These are phyloP conservation scores for Danaus melanippus DNA, from an alignment of 1,140 invertebrate genomes.

Conservation along the genomic window DNA sequence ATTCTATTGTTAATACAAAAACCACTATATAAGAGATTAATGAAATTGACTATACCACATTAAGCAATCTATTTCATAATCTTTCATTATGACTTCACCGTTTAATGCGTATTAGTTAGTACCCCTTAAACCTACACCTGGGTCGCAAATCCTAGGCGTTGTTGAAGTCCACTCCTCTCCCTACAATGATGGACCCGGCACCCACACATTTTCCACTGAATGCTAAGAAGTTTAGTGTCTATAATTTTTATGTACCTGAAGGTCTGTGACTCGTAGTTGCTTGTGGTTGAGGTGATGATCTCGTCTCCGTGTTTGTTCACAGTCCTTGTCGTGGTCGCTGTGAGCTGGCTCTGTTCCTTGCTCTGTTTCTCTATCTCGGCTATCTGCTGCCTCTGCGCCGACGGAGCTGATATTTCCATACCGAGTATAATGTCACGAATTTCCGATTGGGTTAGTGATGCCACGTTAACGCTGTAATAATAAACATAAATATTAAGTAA, in stretches of 20 bases:
- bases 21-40: too few species aligned
- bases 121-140: too few species aligned
- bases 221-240: background rate
- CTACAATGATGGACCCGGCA: too few species aligned
- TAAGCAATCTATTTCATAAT: too few species aligned
- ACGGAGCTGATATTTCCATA: constrained; percentile 99
- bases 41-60: too few species aligned
- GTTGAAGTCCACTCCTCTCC: too few species aligned
- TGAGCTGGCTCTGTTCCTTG: constrained; percentile 98
- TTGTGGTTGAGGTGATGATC: constrained; percentile 98
- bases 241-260: constrained; percentile 74
- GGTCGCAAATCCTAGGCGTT: too few species aligned
- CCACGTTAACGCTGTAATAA: constrained; percentile 90
- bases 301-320: constrained; percentile 99
- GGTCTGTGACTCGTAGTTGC: constrained; percentile 98
- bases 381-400: constrained; percentile 98
- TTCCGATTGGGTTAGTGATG: constrained; percentile 98
- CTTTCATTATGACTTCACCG: too few species aligned
- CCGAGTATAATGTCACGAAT: constrained; percentile 99
- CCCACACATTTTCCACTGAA: background rate
- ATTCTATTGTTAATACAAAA: too few species aligned
- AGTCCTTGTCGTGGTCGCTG: constrained; percentile 97
- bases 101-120: too few species aligned
- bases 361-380: constrained; percentile 99
- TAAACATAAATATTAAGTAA: background rate